Conservation (phyloP, 1,140 invertebrate genomes). For the Anastrepha obliqua region DNA sequence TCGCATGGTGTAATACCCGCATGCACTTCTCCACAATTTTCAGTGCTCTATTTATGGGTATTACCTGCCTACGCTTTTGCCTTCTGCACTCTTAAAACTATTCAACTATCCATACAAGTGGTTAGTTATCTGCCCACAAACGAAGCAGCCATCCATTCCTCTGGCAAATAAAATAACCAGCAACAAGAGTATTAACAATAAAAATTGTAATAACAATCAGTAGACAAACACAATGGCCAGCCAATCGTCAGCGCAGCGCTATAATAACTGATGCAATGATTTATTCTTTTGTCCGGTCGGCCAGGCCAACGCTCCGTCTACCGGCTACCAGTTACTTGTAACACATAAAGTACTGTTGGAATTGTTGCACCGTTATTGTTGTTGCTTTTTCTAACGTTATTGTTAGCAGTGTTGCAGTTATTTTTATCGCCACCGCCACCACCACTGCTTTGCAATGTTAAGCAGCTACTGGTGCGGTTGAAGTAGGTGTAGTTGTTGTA, state of each 20-base stretch:
- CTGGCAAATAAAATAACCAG: not conserved
- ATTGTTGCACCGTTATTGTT: not conserved
- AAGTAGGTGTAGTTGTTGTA: not conserved
- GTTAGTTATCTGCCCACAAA: not conserved
- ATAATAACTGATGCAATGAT: slow-evolving; percentile 36
- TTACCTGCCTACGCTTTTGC: no score
- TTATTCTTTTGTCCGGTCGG: not conserved
- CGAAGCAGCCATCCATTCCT: not conserved
- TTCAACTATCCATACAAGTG: not conserved
- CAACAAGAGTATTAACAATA: not conserved
- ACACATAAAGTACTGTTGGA: not conserved
- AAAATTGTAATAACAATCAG: slow-evolving; percentile 31
- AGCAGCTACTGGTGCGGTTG: not conserved
- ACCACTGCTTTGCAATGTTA: not conserved
- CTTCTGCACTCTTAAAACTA: no score
- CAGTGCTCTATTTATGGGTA: not conserved
- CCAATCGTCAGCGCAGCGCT: not conserved
- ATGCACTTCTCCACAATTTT: not conserved
- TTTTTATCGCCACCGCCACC: slow-evolving; percentile 8
- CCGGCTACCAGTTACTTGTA: not conserved
- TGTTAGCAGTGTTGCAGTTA: not conserved
- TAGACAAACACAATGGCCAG: slow-evolving; percentile 42
- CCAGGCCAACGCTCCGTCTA: not conserved
- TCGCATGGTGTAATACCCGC: not conserved
- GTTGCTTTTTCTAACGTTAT: not conserved